Evolutionary conservation across 1,140 invertebrate species (phyloP), one percentile per base, ranked within the genome.

Genomic region (Pseudomyrmex dendroicus): DNA sequence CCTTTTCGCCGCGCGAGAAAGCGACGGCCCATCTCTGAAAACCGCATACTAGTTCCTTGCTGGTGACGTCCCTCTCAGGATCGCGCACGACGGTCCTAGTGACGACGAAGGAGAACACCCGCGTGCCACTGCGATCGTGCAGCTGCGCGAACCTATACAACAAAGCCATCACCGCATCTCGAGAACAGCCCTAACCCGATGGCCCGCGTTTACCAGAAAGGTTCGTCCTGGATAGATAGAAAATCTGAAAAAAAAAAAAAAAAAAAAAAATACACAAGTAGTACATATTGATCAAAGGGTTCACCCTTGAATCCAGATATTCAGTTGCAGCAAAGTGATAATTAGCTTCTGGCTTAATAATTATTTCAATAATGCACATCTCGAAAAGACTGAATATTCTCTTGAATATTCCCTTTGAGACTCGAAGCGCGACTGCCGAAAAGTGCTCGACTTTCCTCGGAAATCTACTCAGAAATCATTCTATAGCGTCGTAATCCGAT

Each of bases 21-120:
- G 97, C 97, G 70, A 98, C 96, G n/a, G 97, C 97, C 97, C 97
- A 98, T 94, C 96, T 95, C 90, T 98, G 97, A 91, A 97, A 97
- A 9, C 97, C 97, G 93, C 97, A 98, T 44, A 96, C 96, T 92
- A 98, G 97, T 91, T 98, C 97, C 93, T 97, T 97, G 83, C 96
- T 97, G 52, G 97, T 97, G 86, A 97, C 96, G 93, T 97, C 97
- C 64, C 97, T 96, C 92, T 97, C 97, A 10, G 97, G 95, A 93
- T 98, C 97, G 48, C 97, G 94, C 8, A 97, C 97, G 86, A 97
- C 97, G 66, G 96, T 97, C 86, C 96, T 95, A 35, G 97, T 98
- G 74, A 98, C 97, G 84, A 98, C 96, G 92, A 98, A 97, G 22
- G 97, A 97, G 95, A 98, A 98, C 84, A 98, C 97, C 93, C 97